Evolutionary conservation across 2,888 invertebrate genomes (phyloP).

Genomic region (Xylota sylvarum): DNA sequence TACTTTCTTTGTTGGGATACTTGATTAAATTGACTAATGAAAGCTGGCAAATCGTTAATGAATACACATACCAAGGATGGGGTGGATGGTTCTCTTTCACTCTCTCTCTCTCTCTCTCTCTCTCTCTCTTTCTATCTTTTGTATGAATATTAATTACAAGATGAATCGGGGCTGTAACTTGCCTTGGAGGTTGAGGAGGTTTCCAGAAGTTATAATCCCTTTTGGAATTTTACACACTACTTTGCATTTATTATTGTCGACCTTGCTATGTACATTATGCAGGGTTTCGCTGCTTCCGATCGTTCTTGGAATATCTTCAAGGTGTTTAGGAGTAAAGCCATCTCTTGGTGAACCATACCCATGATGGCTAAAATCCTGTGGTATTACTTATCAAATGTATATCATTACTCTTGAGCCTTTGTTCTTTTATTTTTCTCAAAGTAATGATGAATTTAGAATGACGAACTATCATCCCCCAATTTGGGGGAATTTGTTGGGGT

Average conservation of each 20-base stretch:
- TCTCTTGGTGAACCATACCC: too few species aligned
- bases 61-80: neutral
- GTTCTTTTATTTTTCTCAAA: too few species aligned
- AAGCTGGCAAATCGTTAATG: slow-evolving; percentile 3
- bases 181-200: neutral
- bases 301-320: too few species aligned
- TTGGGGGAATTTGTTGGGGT: too few species aligned
- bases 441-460: too few species aligned
- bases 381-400: too few species aligned
- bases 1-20: neutral
- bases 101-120: neutral
- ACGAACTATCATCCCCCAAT: too few species aligned
- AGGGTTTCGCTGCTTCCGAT: too few species aligned
- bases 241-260: neutral
- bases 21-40: neutral
- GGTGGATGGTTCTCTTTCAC: too few species aligned
- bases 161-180: neutral
- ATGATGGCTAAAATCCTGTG: too few species aligned
- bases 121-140: neutral
- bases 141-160: slow-evolving; percentile 25
- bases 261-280: neutral
- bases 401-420: too few species aligned
- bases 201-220: neutral
- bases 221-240: neutral
- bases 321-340: too few species aligned